Base-by-base conservation (phyloP, 1,140 invertebrate species). In the Coboldia fuscipes region DNA sequence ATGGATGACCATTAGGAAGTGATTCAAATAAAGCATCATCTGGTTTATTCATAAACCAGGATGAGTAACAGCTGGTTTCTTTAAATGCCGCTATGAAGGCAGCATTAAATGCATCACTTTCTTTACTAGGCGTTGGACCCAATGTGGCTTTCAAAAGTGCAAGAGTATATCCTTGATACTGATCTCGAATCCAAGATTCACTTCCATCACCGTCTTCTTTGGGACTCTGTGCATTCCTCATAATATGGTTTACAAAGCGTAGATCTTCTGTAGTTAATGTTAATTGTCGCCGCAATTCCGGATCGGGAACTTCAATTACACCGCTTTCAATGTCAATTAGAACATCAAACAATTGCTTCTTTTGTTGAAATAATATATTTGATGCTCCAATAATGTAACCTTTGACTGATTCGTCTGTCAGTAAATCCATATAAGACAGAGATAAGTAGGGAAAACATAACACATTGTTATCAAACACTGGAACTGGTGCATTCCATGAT, bases 351-450 rank as follows among this genome's bases (percentile, higher is more conserved):
- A 94, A 56, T 47, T 93, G 80, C 37, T 77, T 72, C 48, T 93
- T 93, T 47, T 96, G 90, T 54, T 90, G 89, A 49, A 97, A 98
- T 6, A 98, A 61, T 13, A 94, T 75, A 68, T 98, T 98, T 23
- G 92, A 96, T 7, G 93, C 93, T 31, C 94, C 94, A 39, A 96
- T 81, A 23, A 96, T 61, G 58, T 92, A 97, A 30, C 88, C 84
- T 40, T 83, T 63, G 6, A 96, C 79, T 46, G 81, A 83, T 2
- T 75, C 63, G 56, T 96, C 86, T 36, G 71, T 73, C 18, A 98
- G 56, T 28, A 94, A 58, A 62, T 97, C 92, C 60, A 96, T 72
- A 55, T 92, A 96, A 42, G 90, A 85, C 28, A 98, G 61, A 4
- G 89, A 96, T 33, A 97, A 62, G 58, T 97, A 98, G 21, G 94